Conservation (phyloP, 2,888 invertebrate species). For the Oscheius onirici region DNA sequence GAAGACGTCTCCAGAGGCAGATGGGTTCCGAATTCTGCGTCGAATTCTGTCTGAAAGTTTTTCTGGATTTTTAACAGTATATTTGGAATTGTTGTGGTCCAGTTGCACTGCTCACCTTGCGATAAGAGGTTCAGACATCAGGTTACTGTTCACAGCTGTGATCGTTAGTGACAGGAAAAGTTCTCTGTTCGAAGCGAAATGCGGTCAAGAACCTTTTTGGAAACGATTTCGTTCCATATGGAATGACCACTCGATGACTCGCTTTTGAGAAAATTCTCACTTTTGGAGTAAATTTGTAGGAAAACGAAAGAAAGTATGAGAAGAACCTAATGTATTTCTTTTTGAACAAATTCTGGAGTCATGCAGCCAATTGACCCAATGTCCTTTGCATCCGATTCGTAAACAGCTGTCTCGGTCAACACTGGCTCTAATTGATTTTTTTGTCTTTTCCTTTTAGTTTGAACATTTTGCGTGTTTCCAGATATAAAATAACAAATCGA, state of each 20-base stretch:
- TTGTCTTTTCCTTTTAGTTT: background rate
- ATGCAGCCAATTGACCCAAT: background rate
- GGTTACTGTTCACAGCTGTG: background rate
- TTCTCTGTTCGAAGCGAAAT: too few relatives aligned
- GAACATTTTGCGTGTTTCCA: background rate
- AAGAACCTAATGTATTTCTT: background rate
- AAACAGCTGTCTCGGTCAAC: background rate
- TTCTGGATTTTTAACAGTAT: too few relatives aligned
- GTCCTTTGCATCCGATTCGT: background rate
- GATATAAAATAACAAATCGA: background rate
- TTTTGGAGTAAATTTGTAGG: too few relatives aligned
- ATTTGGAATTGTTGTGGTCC: too few relatives aligned
- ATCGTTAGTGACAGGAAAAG: background rate
- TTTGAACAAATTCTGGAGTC: background rate
- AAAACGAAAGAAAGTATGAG: too few relatives aligned
- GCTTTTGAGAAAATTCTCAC: too few relatives aligned
- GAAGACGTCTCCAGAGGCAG: conserved; percentile 13
- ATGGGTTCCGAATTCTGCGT: conserved; percentile 23
- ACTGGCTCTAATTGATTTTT: background rate
- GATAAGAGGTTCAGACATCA: too few relatives aligned
- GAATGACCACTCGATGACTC: too few relatives aligned
- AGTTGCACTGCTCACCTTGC: too few relatives aligned
- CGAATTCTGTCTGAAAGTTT: conserved; percentile 23
- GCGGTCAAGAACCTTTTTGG: too few relatives aligned
- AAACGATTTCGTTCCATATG: too few relatives aligned